A percentile compares a stretch with the other conserved stretches of the same genome.
phyloP scores from a whole-genome alignment of 2,888 invertebrate genomes.

The Hydroisotoma schaefferi region DNA sequence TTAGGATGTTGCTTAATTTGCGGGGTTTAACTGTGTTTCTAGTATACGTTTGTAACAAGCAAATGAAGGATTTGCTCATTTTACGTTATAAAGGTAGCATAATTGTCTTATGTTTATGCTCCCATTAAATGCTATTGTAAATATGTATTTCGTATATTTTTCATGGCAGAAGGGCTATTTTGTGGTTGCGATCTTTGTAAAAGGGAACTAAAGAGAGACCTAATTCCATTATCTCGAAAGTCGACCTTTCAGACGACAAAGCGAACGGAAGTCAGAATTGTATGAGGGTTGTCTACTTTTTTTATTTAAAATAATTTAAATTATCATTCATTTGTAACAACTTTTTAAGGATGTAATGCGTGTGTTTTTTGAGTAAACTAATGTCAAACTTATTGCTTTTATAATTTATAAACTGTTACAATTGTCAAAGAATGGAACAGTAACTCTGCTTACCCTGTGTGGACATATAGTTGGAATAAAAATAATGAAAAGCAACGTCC shows the following conservation, averaged over 20 bases:
- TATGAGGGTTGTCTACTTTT: too few species aligned
- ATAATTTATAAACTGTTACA: too few species aligned
- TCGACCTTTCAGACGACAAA: background rate
- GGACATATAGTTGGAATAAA: conserved; percentile 35
- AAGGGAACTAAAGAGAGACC: background rate
- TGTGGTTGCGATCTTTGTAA: background rate
- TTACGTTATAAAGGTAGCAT: background rate
- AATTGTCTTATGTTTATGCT: background rate
- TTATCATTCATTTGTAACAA: too few species aligned
- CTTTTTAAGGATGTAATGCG: too few species aligned
- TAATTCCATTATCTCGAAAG: background rate
- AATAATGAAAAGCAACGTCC: conserved; percentile 36
- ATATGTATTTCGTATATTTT: too few species aligned
- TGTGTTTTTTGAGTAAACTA: too few species aligned
- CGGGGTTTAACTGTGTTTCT: conserved; percentile 1
- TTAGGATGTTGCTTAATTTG: background rate
- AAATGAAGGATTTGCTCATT: background rate
- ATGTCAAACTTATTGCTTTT: too few species aligned
- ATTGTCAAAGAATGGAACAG: conserved; percentile 25
- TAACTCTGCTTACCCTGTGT: conserved; percentile 25
- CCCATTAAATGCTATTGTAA: background rate
- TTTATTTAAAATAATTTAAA: too few species aligned
- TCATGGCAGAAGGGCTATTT: background rate
- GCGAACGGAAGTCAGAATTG: too few species aligned
- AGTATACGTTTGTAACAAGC: background rate